Evolutionary conservation across 1,140 invertebrate genomes (phyloP), one percentile per base, ranked within the genome.

Genomic region (Portunus trituberculatus): DNA sequence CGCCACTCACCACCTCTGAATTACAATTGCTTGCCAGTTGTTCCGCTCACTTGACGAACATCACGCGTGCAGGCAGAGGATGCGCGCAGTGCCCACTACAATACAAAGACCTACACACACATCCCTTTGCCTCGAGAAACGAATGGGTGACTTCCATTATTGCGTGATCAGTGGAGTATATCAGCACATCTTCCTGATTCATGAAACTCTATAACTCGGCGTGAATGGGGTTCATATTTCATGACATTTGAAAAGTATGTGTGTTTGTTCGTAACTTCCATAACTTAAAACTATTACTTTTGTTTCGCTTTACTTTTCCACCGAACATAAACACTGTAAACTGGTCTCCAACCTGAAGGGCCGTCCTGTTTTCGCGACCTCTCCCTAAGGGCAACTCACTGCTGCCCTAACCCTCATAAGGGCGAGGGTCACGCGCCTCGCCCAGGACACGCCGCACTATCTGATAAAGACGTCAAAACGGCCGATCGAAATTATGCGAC

Each of bases 381-480:
- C 67, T n/a, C 25, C 67, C 67, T n/a, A 25, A n/a, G 67, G 67
- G 67, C 20, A 76, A 76, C 20, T n/a, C 67, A 7, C 67, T 76
- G 67, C 67, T 8, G 20, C n/a, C n/a, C 20, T n/a, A 76, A 76
- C n/a, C 67, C 67, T 76, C 67, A n/a, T 76, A 76, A 76, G 67
- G 67, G 67, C 67, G 67, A 76, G 67, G 67, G 67, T 76, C 67
- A 76, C 20, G 67, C 67, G n/a, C 67, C 67, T 76, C 67, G 67
- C 67, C 67, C 67, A 76, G 67, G 67, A 76, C 67, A 76, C 67
- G 16, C 29, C 52, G 28, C 28, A 16, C n/a, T 76, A 87, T 93
- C 92, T 87, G 92, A 93, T 93, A 87, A 87, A 87, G 92, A 87
- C 92, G 83, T 87, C 92, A 52, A 25, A 87, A 93, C 48, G 84